Evolutionary conservation across 2,888 invertebrate genomes (phyloP), one percentile per base, ranked within the genome.

Genomic region (Leistus spinibarbis): DNA sequence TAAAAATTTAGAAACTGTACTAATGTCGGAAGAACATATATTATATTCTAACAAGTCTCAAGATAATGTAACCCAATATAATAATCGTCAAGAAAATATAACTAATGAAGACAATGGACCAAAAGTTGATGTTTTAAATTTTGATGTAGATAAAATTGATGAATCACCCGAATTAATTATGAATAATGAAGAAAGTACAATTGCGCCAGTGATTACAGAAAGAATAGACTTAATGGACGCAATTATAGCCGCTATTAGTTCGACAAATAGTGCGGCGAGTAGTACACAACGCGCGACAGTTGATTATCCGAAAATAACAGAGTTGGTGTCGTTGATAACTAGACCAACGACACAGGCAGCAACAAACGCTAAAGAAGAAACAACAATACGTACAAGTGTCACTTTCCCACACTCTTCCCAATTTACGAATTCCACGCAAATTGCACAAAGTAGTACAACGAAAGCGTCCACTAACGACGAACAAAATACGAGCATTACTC

Each of bases 351-450:
- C 64, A 27, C 20, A 23, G 24, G n/a, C 20, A 64, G 27, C 64
- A 66, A 60, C 62, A 67, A 73, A 66, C 23, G 54, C 54, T 20
- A 67, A 17, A 53, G 67, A 66, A 22, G 67, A 22, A 67, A 27
- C 60, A 67, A 72, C 72, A 57, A 67, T 56, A 9, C 60, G 19
- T 57, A 57, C 67, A 54, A 67, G 67, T 73, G 67, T 73, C 73
- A 73, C 73, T 73, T 73, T 73, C 73, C 67, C 73, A 67, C 73
- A 66, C 22, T 57, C 73, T 9, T 57, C 73, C 22, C 73, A 73
- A 67, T 62, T 73, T 53, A 73, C 73, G 20, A 66, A 67, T 73
- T 60, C 67, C 62, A 57, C 24, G 60, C 40, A 73, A 73, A 62
- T 53, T 73, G 53, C 67, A 56, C 73, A 66, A 73, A 73, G 67